Base-by-base conservation (phyloP, 1,140 invertebrate species). In the Xylocopa sonorina region DNA sequence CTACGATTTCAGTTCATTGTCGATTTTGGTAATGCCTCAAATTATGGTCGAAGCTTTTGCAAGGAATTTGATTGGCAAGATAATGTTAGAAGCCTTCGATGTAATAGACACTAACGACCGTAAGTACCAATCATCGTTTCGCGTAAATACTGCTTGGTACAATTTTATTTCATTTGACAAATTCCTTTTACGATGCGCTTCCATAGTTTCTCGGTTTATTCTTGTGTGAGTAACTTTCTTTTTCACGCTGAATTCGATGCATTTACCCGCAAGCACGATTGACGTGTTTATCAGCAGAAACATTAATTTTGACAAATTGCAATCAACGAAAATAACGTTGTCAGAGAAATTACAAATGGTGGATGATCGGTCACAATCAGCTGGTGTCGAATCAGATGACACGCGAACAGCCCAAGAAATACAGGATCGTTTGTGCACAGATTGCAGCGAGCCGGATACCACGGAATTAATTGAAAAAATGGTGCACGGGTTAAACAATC, bases 11-110 rank as follows among this genome's bases (percentile, higher is more conserved):
- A 84, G 76, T 69, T 80, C 60, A n/a, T 43, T 46, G 63, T 62
- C 51, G 51, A 72, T 46, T n/a, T 24, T 57, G 69, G 80, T 55
- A 75, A 85, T 88, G 79, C 53, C 76, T 57, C 50, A 84, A 79
- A 80, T 80, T 46, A 82, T 87, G 78, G 64, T 86, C 27, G 77
- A 88, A 67, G 64, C 77, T 32, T 87, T 90, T 18, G 88, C 81
- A 1, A 87, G 75, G 76, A 81, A 85, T 27, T 51, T 90, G 24
- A 57, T 90, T 27, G 75, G 82, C 46, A 83, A 84, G 69, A 84
- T 88, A 57, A 81, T 86, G 64, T 6, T 82, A 32, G 75, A 86
- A 84, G 86, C 79, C 41, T 81, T 88, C 41, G 66, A 87, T n/a
- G 58, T 63, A 66, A 32, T 84, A 57, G 75, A 86, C 14, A 51